Evolutionary conservation across 2,113 vertebrate genomes (phyloP), one percentile per base, ranked within the genome.

Genomic region (Orthonyx spaldingii): DNA sequence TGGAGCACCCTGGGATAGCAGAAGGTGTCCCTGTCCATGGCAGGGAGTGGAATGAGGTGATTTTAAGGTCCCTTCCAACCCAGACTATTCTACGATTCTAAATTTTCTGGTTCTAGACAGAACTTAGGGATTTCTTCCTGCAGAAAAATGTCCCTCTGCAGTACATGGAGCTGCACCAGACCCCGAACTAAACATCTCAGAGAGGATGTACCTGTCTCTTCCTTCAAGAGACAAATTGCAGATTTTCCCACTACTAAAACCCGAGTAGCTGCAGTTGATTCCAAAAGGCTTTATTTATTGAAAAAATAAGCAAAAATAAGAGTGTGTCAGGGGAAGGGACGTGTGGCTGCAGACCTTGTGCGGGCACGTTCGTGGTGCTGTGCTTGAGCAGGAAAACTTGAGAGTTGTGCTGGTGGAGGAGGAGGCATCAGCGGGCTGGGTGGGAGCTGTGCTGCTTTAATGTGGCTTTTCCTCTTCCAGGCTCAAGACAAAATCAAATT

Each of bases 401-500:
- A 77, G 59, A 69, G 60, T 61, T 71, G 22, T 2, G 61, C 93
- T 88, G 79, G 41, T 72, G 76, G 53, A 71, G 78, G 65, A 71
- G 70, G 60, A 83, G 41, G 63, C 80, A 75, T 86, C 78, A 63
- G 59, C 8, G 0, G 53, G 81, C 70, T 66, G 64, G 65, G 61
- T 5, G 76, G 57, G 74, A 75, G 84, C 70, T 68, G 77, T 39
- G 94, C 87, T 91, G 92, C 92, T 76, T 95, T 97, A 98, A 90
- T 96, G 93, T 32, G 97, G 97, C 49, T 98, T 97, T 93, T 98
- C 82, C 56, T 99, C 98, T 96, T 99, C 99, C 97, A 99, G 97
- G 94, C 98, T 98, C 97, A 99, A 93, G 91, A 99, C 95, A 95
- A 99, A 99, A 65, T 99, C 98, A 98, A 99, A 99, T 94, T 99